Percentiles rank a stretch among this genome's conserved stretches.
These are phyloP conservation scores for Campylomormyrus tamandua DNA, from an alignment of 2,113 vertebrate genomes.

Conservation along the genomic window DNA sequence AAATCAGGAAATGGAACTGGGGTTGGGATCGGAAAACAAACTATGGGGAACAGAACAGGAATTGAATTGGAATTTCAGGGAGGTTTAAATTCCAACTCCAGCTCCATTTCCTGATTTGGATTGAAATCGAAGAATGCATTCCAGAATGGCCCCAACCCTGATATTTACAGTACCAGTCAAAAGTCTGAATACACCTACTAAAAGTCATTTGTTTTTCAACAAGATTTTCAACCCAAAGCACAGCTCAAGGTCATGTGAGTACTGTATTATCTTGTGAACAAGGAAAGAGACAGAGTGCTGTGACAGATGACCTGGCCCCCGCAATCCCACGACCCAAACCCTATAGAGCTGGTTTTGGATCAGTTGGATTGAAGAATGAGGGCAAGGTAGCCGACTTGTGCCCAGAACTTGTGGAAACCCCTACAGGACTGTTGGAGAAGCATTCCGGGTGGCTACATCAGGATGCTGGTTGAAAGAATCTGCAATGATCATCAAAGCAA, in stretches of 20 bases:
- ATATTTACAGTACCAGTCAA: background rate
- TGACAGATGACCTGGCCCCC: background rate
- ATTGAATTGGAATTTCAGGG: too few relatives aligned
- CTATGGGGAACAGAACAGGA: too few relatives aligned
- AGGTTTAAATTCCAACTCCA: too few relatives aligned
- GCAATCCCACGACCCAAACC: background rate
- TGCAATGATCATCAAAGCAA: background rate
- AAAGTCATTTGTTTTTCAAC: background rate
- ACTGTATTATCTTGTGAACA: background rate
- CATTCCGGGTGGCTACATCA: background rate
- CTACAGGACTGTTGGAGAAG: background rate
- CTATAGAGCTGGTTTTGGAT: background rate
- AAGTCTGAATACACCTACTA: background rate
- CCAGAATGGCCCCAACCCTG: too few relatives aligned
- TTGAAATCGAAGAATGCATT: too few relatives aligned
- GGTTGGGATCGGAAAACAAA: too few relatives aligned
- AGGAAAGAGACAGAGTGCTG: background rate
- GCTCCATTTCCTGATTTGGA: too few relatives aligned
- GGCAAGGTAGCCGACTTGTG: background rate
- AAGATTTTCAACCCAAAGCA: background rate
- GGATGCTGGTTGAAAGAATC: background rate
- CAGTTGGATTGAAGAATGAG: background rate
- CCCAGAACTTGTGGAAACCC: background rate
- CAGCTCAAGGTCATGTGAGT: background rate
- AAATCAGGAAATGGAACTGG: too few relatives aligned